Evolutionary conservation across 2,888 invertebrate species (phyloP).

Genomic region (Mimas tiliae): DNA sequence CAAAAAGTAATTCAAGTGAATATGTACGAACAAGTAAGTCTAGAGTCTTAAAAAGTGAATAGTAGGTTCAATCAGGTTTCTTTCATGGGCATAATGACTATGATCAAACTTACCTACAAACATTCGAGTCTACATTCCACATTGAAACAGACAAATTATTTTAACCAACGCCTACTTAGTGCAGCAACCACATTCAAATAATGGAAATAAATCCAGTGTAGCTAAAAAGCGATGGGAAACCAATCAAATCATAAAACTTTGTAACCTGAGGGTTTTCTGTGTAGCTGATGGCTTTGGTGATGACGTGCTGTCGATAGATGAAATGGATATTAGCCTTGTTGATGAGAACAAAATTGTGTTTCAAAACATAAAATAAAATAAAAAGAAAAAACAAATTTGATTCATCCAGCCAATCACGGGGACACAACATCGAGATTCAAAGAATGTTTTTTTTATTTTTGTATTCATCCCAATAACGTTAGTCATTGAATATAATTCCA

Average conservation of each 20-base stretch:
- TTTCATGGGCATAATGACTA: neutral
- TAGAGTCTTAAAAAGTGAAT: neutral
- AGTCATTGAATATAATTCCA: neutral
- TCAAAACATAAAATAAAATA: conserved; percentile 33
- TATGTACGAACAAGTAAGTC: neutral
- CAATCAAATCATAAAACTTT: conserved; percentile 51
- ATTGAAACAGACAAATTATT: neutral
- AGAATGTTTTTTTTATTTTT: conserved; percentile 11
- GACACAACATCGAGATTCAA: conserved; percentile 40
- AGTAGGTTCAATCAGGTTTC: neutral
- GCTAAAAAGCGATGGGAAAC: conserved; percentile 31
- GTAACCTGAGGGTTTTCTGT: conserved; percentile 83
- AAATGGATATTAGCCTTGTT: conserved; percentile 66
- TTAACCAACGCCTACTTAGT: conserved; percentile 7
- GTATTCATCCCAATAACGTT: neutral
- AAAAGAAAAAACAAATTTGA: conserved; percentile 29
- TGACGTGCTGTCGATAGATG: conserved; percentile 82
- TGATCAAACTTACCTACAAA: conserved; percentile 7
- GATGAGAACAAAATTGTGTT: conserved; percentile 40
- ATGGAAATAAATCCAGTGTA: conserved; percentile 11
- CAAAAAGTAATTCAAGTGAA: neutral
- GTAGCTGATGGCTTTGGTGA: conserved; percentile 83
- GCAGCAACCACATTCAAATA: conserved; percentile 28
- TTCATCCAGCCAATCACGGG: conserved; percentile 21
- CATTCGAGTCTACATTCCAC: neutral